phyloP scores from a whole-genome alignment of 2,797 vertebrate species.

The Setipinna tenuifilis region DNA sequence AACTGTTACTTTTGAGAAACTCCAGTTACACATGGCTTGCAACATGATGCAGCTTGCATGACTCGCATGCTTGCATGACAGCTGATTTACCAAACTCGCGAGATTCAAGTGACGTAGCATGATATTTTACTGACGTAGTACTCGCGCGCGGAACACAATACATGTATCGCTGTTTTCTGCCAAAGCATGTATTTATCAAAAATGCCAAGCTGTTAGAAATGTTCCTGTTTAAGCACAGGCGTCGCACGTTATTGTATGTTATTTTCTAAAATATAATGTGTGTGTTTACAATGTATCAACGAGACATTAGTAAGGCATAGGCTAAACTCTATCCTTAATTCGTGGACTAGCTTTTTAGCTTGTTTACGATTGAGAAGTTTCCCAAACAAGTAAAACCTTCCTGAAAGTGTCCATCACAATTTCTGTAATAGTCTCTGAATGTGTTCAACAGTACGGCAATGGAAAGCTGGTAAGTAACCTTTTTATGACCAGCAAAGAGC shows the following conservation, averaged over 20 bases:
- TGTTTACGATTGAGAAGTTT: not conserved
- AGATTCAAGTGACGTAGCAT: not conserved
- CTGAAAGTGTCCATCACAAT: not conserved
- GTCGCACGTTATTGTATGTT: not conserved
- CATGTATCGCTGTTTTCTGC: not conserved
- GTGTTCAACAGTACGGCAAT: not conserved
- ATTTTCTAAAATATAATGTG: not conserved
- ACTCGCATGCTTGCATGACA: not conserved
- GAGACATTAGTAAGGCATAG: not conserved
- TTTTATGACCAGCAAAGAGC: not conserved
- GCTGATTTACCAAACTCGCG: not conserved
- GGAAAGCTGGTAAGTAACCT: not conserved
- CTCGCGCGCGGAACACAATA: constrained; percentile 5
- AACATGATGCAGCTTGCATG: too few species aligned
- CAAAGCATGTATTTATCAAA: not conserved
- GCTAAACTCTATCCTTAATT: not conserved
- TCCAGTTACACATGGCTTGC: too few species aligned
- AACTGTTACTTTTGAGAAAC: too few species aligned
- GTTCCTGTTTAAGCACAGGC: not conserved
- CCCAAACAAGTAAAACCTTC: not conserved
- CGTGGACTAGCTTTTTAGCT: not conserved
- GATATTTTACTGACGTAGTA: not conserved
- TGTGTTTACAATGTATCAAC: not conserved
- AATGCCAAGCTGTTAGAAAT: not conserved
- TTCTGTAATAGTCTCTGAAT: not conserved